Base-by-base conservation (phyloP, 1,140 invertebrate genomes). In the Idris sp. region DNA sequence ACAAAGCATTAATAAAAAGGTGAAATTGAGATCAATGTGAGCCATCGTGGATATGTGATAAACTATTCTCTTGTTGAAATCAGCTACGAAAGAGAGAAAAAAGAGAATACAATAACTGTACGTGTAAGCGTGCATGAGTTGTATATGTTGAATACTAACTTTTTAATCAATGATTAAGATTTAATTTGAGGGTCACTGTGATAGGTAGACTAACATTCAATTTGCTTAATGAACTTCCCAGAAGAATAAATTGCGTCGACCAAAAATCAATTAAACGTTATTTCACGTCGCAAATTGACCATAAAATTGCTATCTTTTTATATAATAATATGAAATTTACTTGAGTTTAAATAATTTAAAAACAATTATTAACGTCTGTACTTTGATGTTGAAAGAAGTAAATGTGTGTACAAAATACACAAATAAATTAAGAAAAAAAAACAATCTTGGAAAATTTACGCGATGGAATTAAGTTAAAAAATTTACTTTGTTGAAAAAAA, bases 171-270 rank as follows among this genome's bases (percentile, higher is more conserved):
- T 38, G 26, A 38, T 72, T 76, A 69, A 80, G 56, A 74, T 62
- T n/a, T n/a, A n/a, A n/a, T n/a, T 67, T 38, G 75, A 75, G 69
- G 51, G 74, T 80, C 81, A 83, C 82, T 85, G 83, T 85, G 83
- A 85, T 85, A 85, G 81, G 71, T 78, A 79, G 54, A 74, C 76
- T 72, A 54, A 80, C 48, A 38, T 67, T 53, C 26, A 67, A 78
- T 46, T 31, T 35, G 41, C 25, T n/a, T n/a, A n/a, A n/a, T 72
- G 22, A 76, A 76, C 48, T 78, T 79, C 22, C 48, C 43, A 74
- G 15, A 40, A 58, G 76, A 22, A 13, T n/a, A n/a, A n/a, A n/a
- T n/a, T 6, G 8, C 25, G 31, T 43, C 69, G 69, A 44, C 59
- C 22, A 38, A 13, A 56, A 67, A 74, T 62, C 76, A n/a, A n/a